Percentiles rank a stretch among this genome's conserved stretches.
These are phyloP conservation scores for Aphis craccivora DNA, from an alignment of 1,140 invertebrate genomes.

Conservation along the genomic window DNA sequence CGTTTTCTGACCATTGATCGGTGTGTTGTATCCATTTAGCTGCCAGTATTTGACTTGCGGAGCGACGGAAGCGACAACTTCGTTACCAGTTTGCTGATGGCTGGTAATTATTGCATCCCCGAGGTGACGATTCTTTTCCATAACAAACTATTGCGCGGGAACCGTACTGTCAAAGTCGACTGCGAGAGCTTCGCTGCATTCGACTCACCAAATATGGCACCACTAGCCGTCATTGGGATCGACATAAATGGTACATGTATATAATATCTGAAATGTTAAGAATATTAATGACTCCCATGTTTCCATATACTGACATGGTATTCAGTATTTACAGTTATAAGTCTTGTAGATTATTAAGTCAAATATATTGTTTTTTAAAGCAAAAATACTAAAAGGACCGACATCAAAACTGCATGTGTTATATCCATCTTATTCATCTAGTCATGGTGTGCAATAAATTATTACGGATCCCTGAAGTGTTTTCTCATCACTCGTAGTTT, in stretches of 20 bases:
- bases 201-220: slow-evolving; percentile 84
- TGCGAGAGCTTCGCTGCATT: slow-evolving; percentile 87
- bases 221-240: slow-evolving; percentile 84
- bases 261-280: background rate
- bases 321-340: too few species aligned
- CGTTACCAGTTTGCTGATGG: slow-evolving; percentile 86
- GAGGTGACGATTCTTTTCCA: slow-evolving; percentile 95
- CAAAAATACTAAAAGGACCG: too few species aligned
- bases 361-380: too few species aligned
- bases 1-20: background rate
- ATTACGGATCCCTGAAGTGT: background rate
- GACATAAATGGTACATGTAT: slow-evolving; percentile 68
- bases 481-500: background rate
- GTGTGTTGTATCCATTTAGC: slow-evolving; percentile 66
- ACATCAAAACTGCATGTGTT: too few species aligned
- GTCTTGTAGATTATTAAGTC: background rate
- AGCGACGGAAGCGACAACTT: slow-evolving; percentile 95
- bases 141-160: slow-evolving; percentile 88
- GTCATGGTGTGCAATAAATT: background rate
- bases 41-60: slow-evolving; percentile 89
- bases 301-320: background rate
- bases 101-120: slow-evolving; percentile 89
- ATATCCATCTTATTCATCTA: background rate
- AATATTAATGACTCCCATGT: background rate
- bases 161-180: slow-evolving; percentile 86